Percentiles rank a stretch among this genome's conserved stretches.
Conservation (phyloP, 2,113 vertebrate species). For the Hipposideros armiger region DNA sequence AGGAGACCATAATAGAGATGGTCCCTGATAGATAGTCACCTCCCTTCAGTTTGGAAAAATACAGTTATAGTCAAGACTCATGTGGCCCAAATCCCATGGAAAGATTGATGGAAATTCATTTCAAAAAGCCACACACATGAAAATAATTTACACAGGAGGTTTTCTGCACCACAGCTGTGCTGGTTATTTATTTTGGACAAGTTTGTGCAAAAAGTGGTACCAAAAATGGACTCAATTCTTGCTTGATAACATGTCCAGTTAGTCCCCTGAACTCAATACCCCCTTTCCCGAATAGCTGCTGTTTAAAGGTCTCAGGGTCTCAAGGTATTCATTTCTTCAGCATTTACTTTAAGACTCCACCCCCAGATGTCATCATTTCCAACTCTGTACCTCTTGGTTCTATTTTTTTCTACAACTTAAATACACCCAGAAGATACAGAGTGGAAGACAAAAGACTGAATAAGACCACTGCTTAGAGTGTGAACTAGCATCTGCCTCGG, state of each 20-base stretch:
- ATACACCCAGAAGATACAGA: neutral
- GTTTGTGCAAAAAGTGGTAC: constrained; percentile 69
- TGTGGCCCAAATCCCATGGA: constrained; percentile 85
- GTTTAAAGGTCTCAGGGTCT: constrained; percentile 40
- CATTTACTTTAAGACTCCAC: constrained; percentile 17
- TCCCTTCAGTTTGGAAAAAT: constrained; percentile 80
- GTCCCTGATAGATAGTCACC: constrained; percentile 75
- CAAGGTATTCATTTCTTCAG: constrained; percentile 41
- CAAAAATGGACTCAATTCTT: constrained; percentile 77
- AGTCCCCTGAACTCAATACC: constrained; percentile 53
- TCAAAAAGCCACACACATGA: constrained; percentile 89
- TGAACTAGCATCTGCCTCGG: constrained; percentile 24
- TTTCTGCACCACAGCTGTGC: constrained; percentile 86
- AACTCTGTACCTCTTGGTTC: constrained; percentile 46
- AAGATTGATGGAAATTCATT: constrained; percentile 89
- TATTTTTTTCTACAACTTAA: constrained; percentile 41
- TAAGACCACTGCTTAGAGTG: neutral
- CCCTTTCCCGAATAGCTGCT: constrained; percentile 18
- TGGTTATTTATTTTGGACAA: constrained; percentile 82
- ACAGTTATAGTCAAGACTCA: constrained; percentile 76
- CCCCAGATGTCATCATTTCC: constrained; percentile 56
- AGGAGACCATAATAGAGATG: constrained; percentile 72
- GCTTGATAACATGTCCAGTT: constrained; percentile 79
- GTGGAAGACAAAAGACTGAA: neutral
- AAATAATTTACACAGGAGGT: constrained; percentile 88